These are phyloP conservation scores for Nomada fucata DNA, from an alignment of 2,888 invertebrate species.

Conservation along the genomic window DNA sequence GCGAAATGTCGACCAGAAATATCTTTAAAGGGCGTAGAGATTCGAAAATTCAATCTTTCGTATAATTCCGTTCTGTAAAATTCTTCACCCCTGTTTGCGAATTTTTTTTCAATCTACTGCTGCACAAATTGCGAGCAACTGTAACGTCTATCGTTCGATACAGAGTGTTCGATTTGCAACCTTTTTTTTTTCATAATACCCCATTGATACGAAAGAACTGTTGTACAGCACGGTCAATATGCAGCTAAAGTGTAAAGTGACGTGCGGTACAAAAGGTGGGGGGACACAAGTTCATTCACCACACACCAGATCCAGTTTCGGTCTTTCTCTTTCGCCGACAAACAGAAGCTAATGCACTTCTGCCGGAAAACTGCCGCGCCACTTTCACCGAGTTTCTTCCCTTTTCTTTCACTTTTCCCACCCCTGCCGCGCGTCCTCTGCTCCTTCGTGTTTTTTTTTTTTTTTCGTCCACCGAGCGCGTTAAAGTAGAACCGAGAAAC, in stretches of 20 bases:
- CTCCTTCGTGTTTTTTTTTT: neutral
- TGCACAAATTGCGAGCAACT: too few relatives aligned
- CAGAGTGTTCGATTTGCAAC: too few relatives aligned
- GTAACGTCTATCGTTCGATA: too few relatives aligned
- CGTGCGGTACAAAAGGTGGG: conserved; percentile 26
- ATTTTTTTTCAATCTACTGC: too few relatives aligned
- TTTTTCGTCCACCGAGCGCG: neutral
- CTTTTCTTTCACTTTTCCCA: conserved; percentile 32
- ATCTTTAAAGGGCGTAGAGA: too few relatives aligned
- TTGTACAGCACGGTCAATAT: too few relatives aligned
- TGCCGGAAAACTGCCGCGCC: conserved; percentile 69
- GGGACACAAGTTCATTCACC: conserved; percentile 63
- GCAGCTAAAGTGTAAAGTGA: conserved; percentile 31
- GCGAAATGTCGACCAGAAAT: too few relatives aligned
- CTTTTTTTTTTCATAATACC: too few relatives aligned
- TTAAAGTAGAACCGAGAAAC: neutral
- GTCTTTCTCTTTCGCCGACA: conserved; percentile 58
- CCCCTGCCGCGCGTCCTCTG: conserved; percentile 1
- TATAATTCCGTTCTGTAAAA: too few relatives aligned
- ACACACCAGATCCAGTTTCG: conserved; percentile 63
- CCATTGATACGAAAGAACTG: too few relatives aligned
- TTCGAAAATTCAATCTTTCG: too few relatives aligned
- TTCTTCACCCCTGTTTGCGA: too few relatives aligned
- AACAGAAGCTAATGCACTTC: conserved; percentile 77
- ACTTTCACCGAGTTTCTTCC: conserved; percentile 51